Percentiles rank a stretch among this genome's conserved stretches.
phyloP scores from a whole-genome alignment of 2,113 vertebrate species.

The Heloderma charlesbogerti region DNA sequence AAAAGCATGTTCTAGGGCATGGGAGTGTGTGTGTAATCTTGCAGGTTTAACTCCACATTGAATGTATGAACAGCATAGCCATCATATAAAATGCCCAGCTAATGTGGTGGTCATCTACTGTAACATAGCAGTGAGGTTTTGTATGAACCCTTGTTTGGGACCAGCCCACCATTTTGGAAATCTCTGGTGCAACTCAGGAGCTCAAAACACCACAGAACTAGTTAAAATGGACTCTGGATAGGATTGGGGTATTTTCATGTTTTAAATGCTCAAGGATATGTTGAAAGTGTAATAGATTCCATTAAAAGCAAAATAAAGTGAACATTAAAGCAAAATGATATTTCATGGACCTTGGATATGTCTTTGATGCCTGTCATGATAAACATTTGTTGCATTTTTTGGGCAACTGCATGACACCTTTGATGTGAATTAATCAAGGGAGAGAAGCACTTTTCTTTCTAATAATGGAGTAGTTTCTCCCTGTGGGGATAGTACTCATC shows the following conservation, averaged over 20 bases:
- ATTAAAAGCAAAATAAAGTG: neutral
- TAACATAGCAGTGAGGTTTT: neutral
- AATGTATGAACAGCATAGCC: neutral
- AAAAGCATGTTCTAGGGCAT: neutral
- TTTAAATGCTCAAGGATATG: neutral
- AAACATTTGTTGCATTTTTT: conserved; percentile 15
- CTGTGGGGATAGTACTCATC: neutral
- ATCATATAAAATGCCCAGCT: neutral
- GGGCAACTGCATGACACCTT: conserved; percentile 3
- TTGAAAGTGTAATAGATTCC: neutral
- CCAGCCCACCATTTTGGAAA: neutral
- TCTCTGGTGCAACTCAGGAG: neutral
- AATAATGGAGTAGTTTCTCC: conserved; percentile 30
- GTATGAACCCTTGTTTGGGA: neutral
- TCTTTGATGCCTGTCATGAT: neutral
- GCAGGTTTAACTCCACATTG: neutral
- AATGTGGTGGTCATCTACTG: neutral
- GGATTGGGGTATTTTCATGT: neutral
- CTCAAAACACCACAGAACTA: neutral
- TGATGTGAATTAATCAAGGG: conserved; percentile 40
- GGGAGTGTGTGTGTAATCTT: neutral
- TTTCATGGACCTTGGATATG: conserved; percentile 11
- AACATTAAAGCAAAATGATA: conserved; percentile 16
- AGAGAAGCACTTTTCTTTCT: conserved; percentile 39
- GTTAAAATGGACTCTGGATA: neutral